These are phyloP conservation scores for Oplegnathus fasciatus DNA, from an alignment of 2,113 vertebrate species.

Conservation along the genomic window DNA sequence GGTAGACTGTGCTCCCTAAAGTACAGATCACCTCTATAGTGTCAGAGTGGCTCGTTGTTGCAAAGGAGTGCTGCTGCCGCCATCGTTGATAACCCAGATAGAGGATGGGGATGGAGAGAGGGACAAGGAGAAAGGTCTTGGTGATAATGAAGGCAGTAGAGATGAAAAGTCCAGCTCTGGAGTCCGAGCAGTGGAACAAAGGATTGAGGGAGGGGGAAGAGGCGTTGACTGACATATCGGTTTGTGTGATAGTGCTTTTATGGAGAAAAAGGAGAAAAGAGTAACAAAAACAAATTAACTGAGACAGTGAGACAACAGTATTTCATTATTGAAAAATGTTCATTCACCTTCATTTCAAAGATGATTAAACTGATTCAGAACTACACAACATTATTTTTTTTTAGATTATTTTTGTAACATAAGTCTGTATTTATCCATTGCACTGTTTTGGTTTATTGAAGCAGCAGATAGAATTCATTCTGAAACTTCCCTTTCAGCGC, in stretches of 20 bases:
- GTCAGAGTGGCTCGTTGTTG: conserved; percentile 27
- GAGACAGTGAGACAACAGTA: neutral
- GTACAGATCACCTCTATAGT: too few relatives aligned
- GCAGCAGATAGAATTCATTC: too few relatives aligned
- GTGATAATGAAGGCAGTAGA: accelerated
- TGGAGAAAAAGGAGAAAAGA: neutral
- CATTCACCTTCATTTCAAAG: too few relatives aligned
- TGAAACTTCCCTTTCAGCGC: too few relatives aligned
- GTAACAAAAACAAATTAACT: neutral
- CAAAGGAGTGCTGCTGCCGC: neutral
- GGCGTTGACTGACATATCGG: neutral
- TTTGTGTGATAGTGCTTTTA: neutral
- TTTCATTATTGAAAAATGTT: too few relatives aligned
- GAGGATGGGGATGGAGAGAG: conserved; percentile 4
- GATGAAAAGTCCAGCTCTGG: too few relatives aligned
- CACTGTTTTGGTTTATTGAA: too few relatives aligned
- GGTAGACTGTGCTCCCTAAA: too few relatives aligned
- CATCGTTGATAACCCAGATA: conserved; percentile 11
- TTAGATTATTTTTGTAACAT: too few relatives aligned
- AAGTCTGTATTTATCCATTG: too few relatives aligned
- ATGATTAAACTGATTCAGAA: too few relatives aligned
- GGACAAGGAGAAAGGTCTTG: neutral
- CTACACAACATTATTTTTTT: too few relatives aligned
- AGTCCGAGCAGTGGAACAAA: accelerated
- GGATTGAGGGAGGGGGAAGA: neutral